Conservation (phyloP, 2,113 vertebrate genomes). For the Suncus etruscus region DNA sequence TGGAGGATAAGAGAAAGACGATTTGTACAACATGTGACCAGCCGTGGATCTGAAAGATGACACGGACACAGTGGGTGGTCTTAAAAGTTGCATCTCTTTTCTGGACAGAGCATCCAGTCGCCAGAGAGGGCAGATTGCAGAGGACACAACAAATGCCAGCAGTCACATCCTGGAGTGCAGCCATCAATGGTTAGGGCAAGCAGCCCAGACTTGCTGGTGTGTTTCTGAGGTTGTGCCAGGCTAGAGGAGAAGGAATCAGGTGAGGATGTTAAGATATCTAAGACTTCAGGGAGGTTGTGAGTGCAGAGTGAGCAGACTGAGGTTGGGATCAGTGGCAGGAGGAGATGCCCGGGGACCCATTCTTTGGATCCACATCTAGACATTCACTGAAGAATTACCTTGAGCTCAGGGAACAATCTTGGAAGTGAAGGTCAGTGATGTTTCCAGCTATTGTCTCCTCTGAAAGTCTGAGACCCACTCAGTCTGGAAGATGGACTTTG, state of each 20-base stretch:
- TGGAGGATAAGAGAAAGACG: not conserved
- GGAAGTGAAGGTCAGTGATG: not conserved
- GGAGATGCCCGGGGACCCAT: not conserved
- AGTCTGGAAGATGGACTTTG: not conserved
- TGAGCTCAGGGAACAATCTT: not conserved
- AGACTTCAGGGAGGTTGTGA: not conserved
- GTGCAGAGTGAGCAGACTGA: not conserved
- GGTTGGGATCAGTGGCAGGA: fast-evolving
- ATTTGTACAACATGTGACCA: not conserved
- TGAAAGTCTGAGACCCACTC: slow-evolving; percentile 1
- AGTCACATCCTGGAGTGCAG: slow-evolving; percentile 30
- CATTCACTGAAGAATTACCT: not conserved
- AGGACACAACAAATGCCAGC: slow-evolving; percentile 30
- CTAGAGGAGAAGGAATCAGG: not conserved
- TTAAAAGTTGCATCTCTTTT: not conserved
- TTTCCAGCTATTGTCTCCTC: not conserved
- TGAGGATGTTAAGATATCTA: not conserved
- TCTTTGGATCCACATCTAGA: not conserved
- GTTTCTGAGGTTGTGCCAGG: not conserved
- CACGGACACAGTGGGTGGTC: not conserved
- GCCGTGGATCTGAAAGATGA: not conserved
- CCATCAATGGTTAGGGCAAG: not conserved
- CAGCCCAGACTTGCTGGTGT: not conserved
- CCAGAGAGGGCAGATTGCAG: slow-evolving; percentile 16
- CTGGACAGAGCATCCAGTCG: not conserved